Evolutionary conservation across 2,797 vertebrate species (phyloP), one percentile per base, ranked within the genome.

Genomic region (Enteromius mattozi): DNA sequence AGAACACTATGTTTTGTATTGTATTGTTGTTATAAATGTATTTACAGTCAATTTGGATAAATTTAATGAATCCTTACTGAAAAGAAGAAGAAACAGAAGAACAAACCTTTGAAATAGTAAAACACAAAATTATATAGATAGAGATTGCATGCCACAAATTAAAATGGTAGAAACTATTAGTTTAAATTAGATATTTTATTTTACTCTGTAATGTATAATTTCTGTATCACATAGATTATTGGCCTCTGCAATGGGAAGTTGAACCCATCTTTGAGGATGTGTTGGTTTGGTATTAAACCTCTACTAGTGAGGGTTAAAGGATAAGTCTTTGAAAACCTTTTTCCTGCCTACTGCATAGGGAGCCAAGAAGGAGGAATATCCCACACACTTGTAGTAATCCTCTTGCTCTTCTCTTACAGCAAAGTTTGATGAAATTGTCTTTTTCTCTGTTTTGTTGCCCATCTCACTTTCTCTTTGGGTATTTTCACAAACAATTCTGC

Each of bases 331-430:
- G 76, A 83, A 6, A 86, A 69, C 47, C 61, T 66, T 47, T 66
- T 61, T 68, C 65, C 72, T 77, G 69, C 66, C 82, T 51, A 65
- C 45, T 74, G 24, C 59, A 85, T 5, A 70, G 81, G 86, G 87
- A 86, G 91, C 90, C 89, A 89, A 92, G 90, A 90, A 92, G 89
- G 91, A 92, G 89, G 91, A 93, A 92, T 90, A 93, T 90, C 91
- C 89, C 92, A 93, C 92, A 93, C 92, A 93, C 93, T 93, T 88
- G 91, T 84, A 27, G 83, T 94, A 95, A 95, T 94, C 94, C 91
- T 65, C 61, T 54, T 80, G 80, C 86, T 82, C 82, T 83, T 76
- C 90, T 94, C 92, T 86, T 91, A 82, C 91, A 84, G 86, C 84
- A 87, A 89, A 78, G 37, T 70, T 30, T 91, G 10, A 30, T 21